Base-by-base conservation (phyloP, 2,888 invertebrate genomes). In the Chouioia cunea region DNA sequence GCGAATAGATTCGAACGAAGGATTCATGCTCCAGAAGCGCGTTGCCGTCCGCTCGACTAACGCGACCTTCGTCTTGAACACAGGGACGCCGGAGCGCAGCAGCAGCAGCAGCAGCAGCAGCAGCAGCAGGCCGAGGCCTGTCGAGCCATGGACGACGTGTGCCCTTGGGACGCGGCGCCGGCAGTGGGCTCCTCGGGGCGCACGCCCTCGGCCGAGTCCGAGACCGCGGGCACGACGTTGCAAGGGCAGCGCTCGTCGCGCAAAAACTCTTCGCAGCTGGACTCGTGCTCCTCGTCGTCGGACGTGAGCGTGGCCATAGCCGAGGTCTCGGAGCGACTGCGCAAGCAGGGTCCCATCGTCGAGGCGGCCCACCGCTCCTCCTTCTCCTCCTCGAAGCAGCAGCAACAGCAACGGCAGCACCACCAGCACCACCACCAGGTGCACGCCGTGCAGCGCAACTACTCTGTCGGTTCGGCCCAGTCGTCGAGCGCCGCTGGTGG, bases 251-350 rank as follows among this genome's bases (percentile, higher is more conserved):
- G 80, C 20, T 74, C 82, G n/a, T 86, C 90, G 18, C 88, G 92
- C 27, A 92, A 92, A 81, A 92, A 92, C 84, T 92, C 92, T 4
- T 87, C 89, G 15, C 89, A 89, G 77, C 85, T 92, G 54, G 92
- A 92, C 84, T 92, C 92, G 16, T 91, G 90, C 79, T 91, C 91
- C 80, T 92, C 92, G n/a, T 92, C 92, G 14, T 93, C 93, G 20
- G 93, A 94, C 82, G 89, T 92, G 74, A 92, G 92, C 82, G 87
- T 88, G 56, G 87, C 87, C 54, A 82, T 86, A 27, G 82, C 86
- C 73, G 90, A 89, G 82, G 89, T 88, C 56, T 87, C 87, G 23
- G 90, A 89, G 74, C 87, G 91, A 76, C 87, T 92, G 70, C 88
- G 89, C 77, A 89, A 91, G 72, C 89, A 91, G 48, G 88, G 89